These are phyloP conservation scores for Allenopithecus nigroviridis DNA, from an alignment of 2,797 vertebrate species.

Conservation along the genomic window DNA sequence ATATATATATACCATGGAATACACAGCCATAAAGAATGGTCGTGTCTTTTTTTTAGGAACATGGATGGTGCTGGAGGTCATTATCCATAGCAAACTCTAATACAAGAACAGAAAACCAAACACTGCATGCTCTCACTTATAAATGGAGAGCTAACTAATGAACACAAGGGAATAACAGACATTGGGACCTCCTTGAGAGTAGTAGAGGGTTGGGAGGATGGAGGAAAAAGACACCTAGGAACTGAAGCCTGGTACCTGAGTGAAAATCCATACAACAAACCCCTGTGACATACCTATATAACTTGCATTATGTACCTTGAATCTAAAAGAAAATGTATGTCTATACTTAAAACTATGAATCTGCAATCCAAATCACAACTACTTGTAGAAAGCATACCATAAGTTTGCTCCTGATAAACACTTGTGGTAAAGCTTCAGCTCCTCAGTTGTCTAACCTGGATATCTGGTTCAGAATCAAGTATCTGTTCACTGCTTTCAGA, in stretches of 20 bases:
- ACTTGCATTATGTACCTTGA: neutral
- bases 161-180: neutral
- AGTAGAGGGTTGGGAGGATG: neutral
- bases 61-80: neutral
- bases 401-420: neutral
- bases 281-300: neutral
- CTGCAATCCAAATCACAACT: neutral
- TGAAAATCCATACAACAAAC: neutral
- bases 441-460: neutral
- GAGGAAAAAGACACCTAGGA: neutral
- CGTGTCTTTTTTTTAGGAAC: neutral
- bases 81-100: neutral
- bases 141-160: neutral
- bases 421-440: neutral
- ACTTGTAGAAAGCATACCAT: neutral
- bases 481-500: neutral
- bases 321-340: neutral
- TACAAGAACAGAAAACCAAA: neutral
- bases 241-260: neutral
- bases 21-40: neutral
- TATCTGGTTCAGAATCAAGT: neutral
- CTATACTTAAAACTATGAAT: neutral
- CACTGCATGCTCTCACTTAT: neutral
- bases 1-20: neutral
- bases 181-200: neutral